Evolutionary conservation across 2,113 vertebrate species (phyloP), one percentile per base, ranked within the genome.

Genomic region (Nestor notabilis): DNA sequence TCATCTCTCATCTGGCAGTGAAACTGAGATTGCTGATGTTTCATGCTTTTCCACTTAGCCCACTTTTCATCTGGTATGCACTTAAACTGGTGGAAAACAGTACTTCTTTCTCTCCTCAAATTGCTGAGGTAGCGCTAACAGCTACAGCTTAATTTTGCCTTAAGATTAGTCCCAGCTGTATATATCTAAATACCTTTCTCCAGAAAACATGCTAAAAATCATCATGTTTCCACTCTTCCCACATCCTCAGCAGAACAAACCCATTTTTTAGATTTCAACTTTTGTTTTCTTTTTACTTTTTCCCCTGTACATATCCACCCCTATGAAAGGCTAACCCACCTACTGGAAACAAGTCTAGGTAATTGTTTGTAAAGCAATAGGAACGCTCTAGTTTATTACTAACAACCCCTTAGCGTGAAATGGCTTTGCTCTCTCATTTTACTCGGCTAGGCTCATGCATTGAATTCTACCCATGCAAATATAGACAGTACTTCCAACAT

Each of bases 21-120:
- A 61, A 68, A 69, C 6, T 10, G 52, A 78, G 61, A 72, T 8
- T 9, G 4, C 33, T 71, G 35, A 7, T 50, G 21, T 47, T 72
- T 56, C 52, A 13, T 2, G 1, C 31, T 1, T 5, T 17, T 58
- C 21, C 33, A 16, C 13, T 21, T 13, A 1, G 18, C 2, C 24
- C 37, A 37, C 13, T 66, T 53, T 41, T 35, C 58, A 68, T 64
- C 41, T 21, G 4, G 11, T 49, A 47, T 58, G 63, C 5, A 41
- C 56, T 72, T 66, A 12, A 88, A 53, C 18, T 43, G 43, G 4
- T 27, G 49, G 37, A 39, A 75, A 11, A 31, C 21, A 28, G 20
- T 13, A 28, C 35, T 16, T 11, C 19, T 72, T 9, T 37, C 10
- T 41, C 31, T 64, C 52, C 41, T 19, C 17, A 25, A 35, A 37